A percentile compares a stretch with the other conserved stretches of the same genome.
These are phyloP conservation scores for Nebria brevicollis DNA, from an alignment of 2,888 invertebrate species.

Conservation along the genomic window DNA sequence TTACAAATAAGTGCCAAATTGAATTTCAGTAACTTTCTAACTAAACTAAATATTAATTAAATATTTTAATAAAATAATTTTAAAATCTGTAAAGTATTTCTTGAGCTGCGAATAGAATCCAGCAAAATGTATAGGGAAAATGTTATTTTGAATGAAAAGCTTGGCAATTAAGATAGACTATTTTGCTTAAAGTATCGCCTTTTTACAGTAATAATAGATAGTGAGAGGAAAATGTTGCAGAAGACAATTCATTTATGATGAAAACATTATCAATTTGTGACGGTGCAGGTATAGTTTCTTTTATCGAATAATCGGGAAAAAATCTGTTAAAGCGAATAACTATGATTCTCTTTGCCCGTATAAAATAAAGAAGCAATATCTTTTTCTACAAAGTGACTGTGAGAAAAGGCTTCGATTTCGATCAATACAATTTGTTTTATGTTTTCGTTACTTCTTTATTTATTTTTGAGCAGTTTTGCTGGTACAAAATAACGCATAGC, in stretches of 20 bases:
- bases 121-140: no score
- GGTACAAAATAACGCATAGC: background rate
- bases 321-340: constrained; percentile 37
- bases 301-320: constrained; percentile 14
- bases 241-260: background rate
- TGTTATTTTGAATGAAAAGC: no score
- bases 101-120: no score
- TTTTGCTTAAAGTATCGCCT: background rate
- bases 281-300: constrained; percentile 6
- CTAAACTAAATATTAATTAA: no score
- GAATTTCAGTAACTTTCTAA: no score
- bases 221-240: background rate
- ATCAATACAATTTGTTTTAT: background rate
- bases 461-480: background rate
- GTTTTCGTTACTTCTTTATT: background rate
- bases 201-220: background rate
- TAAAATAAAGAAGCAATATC: constrained; percentile 39
- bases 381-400: constrained; percentile 23
- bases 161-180: no score
- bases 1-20: no score
- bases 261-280: constrained; percentile 15
- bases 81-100: no score
- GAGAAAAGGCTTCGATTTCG: constrained; percentile 7
- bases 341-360: constrained; percentile 28
- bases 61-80: no score